Percentiles rank a stretch among this genome's conserved stretches.
Conservation (phyloP, 1,140 invertebrate genomes). For the Bacillus rossius region DNA sequence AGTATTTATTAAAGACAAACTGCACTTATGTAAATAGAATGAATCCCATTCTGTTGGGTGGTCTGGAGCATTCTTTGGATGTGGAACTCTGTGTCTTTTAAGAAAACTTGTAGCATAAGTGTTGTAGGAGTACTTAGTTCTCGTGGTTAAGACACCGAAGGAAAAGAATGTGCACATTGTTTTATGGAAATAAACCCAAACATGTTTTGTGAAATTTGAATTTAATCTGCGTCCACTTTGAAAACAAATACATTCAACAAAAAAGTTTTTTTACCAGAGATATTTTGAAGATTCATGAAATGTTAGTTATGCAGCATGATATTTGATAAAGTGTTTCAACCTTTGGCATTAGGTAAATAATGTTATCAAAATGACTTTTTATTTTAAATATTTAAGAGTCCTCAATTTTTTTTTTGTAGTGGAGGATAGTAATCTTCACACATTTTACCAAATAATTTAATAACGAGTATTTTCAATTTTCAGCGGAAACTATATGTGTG, state of each 20-base stretch:
- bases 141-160: slow-evolving; percentile 8
- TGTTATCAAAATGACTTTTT: neutral
- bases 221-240: neutral
- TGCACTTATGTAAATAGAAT: too few relatives aligned
- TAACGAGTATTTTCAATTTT: neutral
- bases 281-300: too few relatives aligned
- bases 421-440: neutral
- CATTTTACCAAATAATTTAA: neutral
- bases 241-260: neutral
- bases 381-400: neutral
- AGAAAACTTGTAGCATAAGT: slow-evolving; percentile 2
- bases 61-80: neutral
- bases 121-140: slow-evolving; percentile 8
- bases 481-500: neutral
- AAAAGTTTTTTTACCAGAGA: neutral
- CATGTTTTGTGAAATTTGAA: too few relatives aligned
- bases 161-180: slow-evolving; percentile 16
- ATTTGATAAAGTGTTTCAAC: too few relatives aligned
- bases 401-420: neutral
- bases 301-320: neutral
- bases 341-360: neutral
- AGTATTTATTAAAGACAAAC: slow-evolving; percentile 10
- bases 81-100: slow-evolving; percentile 11
- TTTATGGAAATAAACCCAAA: neutral
- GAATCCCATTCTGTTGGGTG: too few relatives aligned